These are phyloP conservation scores for Heteropelma amictum DNA, from an alignment of 2,888 invertebrate species.

Conservation along the genomic window DNA sequence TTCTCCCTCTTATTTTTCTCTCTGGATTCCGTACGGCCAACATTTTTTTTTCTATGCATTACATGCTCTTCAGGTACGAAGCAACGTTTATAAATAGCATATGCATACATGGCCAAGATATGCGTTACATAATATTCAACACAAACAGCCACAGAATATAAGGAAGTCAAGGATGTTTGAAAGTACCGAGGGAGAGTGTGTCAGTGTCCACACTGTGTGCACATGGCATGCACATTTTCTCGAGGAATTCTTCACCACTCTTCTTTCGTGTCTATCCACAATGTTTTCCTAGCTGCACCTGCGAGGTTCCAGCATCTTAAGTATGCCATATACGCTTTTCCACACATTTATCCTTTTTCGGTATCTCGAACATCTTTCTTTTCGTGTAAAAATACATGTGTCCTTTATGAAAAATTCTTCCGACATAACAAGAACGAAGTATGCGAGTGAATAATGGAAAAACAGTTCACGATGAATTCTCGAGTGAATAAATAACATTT, in stretches of 20 bases:
- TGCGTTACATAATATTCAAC: constrained; percentile 72
- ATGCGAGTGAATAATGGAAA: not conserved
- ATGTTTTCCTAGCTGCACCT: not conserved
- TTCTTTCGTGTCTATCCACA: not conserved
- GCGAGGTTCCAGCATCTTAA: not conserved
- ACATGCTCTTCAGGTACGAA: not conserved
- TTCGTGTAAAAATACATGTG: not conserved
- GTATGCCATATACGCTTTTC: not conserved
- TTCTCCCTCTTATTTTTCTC: constrained; percentile 1
- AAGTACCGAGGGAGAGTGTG: constrained; percentile 65
- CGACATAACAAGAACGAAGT: not conserved
- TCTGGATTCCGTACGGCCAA: not conserved
- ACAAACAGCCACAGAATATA: constrained; percentile 64
- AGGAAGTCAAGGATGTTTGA: constrained; percentile 77
- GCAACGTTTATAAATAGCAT: not conserved
- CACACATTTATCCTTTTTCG: not conserved
- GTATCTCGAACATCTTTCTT: not conserved
- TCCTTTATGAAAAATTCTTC: not conserved
- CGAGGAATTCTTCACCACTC: constrained; percentile 36
- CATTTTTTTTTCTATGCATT: not conserved
- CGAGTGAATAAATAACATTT: too few species aligned
- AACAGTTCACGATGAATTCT: not conserved
- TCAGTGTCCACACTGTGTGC: constrained; percentile 31
- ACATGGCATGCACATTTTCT: constrained; percentile 33
- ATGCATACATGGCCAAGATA: constrained; percentile 24